Conservation (phyloP, 2,888 invertebrate species). For the Capitulum mitella region DNA sequence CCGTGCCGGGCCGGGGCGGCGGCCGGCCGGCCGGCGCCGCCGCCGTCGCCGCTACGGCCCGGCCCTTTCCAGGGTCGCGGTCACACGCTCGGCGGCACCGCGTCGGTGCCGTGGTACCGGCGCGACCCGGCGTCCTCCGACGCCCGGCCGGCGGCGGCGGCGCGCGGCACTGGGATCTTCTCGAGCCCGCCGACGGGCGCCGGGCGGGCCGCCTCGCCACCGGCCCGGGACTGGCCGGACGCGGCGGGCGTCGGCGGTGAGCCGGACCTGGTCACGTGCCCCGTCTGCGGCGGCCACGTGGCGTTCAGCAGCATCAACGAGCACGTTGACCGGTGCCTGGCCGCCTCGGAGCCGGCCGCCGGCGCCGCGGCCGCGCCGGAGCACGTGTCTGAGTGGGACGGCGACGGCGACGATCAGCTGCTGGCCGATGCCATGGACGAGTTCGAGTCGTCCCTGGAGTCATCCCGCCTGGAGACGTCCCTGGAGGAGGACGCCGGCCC, state of each 20-base stretch:
- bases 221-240: background rate
- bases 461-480: background rate
- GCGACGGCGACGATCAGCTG: background rate
- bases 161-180: background rate
- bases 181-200: background rate
- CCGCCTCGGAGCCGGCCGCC: background rate
- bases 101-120: background rate
- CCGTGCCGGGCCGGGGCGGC: background rate
- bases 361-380: background rate
- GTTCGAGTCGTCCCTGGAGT: background rate
- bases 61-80: background rate
- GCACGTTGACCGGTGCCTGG: slow-evolving; percentile 51
- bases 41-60: background rate
- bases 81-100: background rate
- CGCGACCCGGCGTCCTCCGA: background rate
- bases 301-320: slow-evolving; percentile 43
- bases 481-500: background rate
- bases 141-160: background rate
- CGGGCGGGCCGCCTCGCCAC: background rate
- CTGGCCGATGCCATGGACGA: background rate
- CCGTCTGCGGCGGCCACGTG: slow-evolving; percentile 46
- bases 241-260: background rate
- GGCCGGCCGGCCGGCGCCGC: background rate
- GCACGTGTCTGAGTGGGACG: background rate
- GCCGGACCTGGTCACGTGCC: slow-evolving; percentile 43